These are phyloP conservation scores for Rhodophaea formosa DNA, from an alignment of 2,888 invertebrate species.

Conservation along the genomic window DNA sequence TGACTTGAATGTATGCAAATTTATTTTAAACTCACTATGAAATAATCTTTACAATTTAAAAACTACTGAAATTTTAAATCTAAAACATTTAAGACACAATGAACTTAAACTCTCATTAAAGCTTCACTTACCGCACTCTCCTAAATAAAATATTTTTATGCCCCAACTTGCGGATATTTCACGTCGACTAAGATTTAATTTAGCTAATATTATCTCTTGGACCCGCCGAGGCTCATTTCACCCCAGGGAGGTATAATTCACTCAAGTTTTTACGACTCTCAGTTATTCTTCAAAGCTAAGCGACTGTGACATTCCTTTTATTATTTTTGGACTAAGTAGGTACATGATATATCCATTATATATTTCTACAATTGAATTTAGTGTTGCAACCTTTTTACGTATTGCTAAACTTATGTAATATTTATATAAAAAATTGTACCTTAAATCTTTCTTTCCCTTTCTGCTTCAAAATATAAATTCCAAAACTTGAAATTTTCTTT, in stretches of 20 bases:
- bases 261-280: slow-evolving; percentile 35
- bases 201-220: slow-evolving; percentile 31
- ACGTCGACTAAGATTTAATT: slow-evolving; percentile 29
- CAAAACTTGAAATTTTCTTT: too few species aligned
- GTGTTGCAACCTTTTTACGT: too few species aligned
- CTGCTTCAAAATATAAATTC: too few species aligned
- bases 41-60: too few species aligned
- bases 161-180: slow-evolving; percentile 18
- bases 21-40: too few species aligned
- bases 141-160: not conserved
- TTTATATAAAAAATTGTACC: too few species aligned
- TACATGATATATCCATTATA: not conserved
- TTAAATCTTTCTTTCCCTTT: too few species aligned
- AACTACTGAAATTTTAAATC: too few species aligned
- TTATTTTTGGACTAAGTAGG: not conserved
- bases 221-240: slow-evolving; percentile 27
- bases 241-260: slow-evolving; percentile 38
- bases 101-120: not conserved
- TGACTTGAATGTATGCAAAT: too few species aligned
- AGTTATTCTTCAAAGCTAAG: slow-evolving; percentile 32
- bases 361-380: too few species aligned
- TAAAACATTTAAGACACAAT: too few species aligned
- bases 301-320: slow-evolving; percentile 25
- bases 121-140: not conserved
- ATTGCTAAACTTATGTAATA: too few species aligned